Evolutionary conservation across 2,888 invertebrate genomes (phyloP), one percentile per base, ranked within the genome.

Genomic region (Cancer borealis): DNA sequence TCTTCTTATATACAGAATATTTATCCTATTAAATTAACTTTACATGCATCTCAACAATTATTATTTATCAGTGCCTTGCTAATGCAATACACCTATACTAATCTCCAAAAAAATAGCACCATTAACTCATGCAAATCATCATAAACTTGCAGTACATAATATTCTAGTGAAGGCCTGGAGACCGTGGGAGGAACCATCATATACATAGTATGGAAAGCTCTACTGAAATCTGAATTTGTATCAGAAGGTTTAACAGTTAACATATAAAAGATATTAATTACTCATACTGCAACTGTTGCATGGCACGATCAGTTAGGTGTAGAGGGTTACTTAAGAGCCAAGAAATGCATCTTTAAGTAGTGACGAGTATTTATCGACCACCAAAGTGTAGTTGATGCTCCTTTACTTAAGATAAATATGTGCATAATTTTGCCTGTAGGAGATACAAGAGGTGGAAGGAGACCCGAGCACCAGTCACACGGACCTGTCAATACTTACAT

Each of bases 31-130:
- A 60, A 46, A 45, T 60, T 66, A 88, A 49, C 73, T 73, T 73
- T 93, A 60, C 88, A 92, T 92, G 92, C 87, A 88, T 26, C n/a
- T 93, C 30, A 73, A 93, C 90, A 89, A 79, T 49, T 89, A 84
- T 84, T 84, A 39, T 45, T 93, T 46, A 5, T 66, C 39, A 88
- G 60, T 46, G 89, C 88, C 88, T 60, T 79, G 90, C 93, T 90
- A 60, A 79, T 93, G 73, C 93, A 93, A 60, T 88, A 88, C 84
- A 91, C 87, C 93, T 90, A 84, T 46, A 91, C 91, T 93, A 66
- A 46, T 91, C 91, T 91, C 91, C 60, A 91, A 93, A 91, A 73
- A 93, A 66, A 93, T 93, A 93, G 93, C 93, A 93, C 93, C 93
- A 93, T 93, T 66, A 93, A 93, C 60, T 91, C 54, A 87, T 88